phyloP scores from a whole-genome alignment of 92 coral and sea anemone species.

The Anthopleura xanthogrammica region DNA sequence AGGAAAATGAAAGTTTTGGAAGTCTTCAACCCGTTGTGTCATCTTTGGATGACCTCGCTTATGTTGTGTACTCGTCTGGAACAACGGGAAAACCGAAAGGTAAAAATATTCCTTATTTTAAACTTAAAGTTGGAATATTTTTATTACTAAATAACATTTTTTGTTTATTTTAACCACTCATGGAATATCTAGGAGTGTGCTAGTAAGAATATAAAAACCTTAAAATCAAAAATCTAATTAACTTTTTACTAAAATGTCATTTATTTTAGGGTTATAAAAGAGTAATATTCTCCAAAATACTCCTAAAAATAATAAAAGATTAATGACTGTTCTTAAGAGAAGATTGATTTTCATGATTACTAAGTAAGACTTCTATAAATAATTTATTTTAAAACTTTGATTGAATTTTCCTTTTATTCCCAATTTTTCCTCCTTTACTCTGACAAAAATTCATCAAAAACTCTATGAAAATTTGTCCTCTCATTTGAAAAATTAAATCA shows the following conservation, averaged over 20 bases:
- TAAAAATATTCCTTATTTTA: not conserved
- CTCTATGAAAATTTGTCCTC: too few species aligned
- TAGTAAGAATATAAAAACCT: too few species aligned
- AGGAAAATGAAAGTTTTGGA: conserved; percentile 52
- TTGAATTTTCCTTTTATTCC: not conserved
- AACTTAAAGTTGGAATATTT: not conserved
- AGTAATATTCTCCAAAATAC: not conserved
- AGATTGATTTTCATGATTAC: not conserved
- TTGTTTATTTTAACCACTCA: too few species aligned
- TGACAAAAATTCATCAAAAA: not conserved
- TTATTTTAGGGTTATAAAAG: too few species aligned
- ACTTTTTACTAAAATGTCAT: too few species aligned
- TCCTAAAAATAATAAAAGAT: not conserved
- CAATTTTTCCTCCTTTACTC: not conserved
- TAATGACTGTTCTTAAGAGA: not conserved
- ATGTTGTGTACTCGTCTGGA: conserved; percentile 86
- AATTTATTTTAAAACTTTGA: conserved; percentile 1
- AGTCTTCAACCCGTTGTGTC: conserved; percentile 38
- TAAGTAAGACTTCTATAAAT: not conserved
- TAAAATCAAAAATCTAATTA: too few species aligned
- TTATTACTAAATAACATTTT: too few species aligned
- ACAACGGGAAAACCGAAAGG: conserved; percentile 91
- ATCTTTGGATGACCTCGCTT: conserved; percentile 68
- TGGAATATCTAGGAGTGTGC: too few species aligned
- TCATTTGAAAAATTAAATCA: not conserved